These are phyloP conservation scores for Eledone cirrhosa DNA, from an alignment of 2,888 invertebrate genomes.

Conservation along the genomic window DNA sequence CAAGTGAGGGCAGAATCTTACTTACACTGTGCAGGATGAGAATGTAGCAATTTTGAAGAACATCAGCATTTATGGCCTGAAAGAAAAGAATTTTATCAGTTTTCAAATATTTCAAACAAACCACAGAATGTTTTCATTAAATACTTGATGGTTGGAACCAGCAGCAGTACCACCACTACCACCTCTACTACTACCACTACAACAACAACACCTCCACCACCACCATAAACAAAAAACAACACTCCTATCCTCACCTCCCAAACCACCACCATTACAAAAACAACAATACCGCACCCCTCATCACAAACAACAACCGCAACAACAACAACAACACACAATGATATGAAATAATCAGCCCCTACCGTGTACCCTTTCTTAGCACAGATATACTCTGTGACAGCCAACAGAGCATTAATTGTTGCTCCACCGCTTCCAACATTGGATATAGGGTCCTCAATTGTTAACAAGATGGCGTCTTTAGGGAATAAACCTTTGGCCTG, in stretches of 20 bases:
- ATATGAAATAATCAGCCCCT: conserved; percentile 37
- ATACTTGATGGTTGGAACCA: no score
- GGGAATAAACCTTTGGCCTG: conserved; percentile 61
- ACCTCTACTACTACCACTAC: no score
- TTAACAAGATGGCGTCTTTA: conserved; percentile 57
- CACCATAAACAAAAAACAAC: no score
- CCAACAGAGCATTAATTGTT: conserved; percentile 69
- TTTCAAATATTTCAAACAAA: no score
- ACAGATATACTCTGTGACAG: conserved; percentile 68
- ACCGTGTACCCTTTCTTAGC: conserved; percentile 66
- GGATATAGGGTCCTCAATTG: conserved; percentile 68
- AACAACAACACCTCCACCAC: no score
- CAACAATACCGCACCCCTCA: no score
- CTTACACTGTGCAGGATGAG: conserved; percentile 68
- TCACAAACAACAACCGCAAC: no score
- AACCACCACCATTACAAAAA: no score
- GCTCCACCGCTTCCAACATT: conserved; percentile 70
- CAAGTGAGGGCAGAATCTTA: conserved; percentile 29
- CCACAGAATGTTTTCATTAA: no score
- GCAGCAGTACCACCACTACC: no score
- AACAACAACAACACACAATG: no score
- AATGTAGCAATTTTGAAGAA: conserved; percentile 63
- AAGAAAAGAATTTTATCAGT: conserved; percentile 31
- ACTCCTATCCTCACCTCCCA: no score
- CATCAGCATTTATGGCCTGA: conserved; percentile 65